Conservation (phyloP, 2,797 vertebrate species). For the Tadarida brasiliensis region DNA sequence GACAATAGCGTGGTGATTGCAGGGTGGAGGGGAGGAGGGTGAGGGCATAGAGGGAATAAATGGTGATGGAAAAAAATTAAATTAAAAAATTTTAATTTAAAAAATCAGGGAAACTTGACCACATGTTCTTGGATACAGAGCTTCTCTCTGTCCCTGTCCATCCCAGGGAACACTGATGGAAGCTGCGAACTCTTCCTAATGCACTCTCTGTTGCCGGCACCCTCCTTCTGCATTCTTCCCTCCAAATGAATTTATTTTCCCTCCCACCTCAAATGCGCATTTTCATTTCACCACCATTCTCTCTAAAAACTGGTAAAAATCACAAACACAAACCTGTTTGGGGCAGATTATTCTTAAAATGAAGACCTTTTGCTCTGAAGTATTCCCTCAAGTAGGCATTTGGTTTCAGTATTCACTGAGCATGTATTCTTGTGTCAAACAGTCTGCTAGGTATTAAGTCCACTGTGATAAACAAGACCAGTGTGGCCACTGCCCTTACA, state of each 20-base stretch:
- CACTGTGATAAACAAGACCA: background rate
- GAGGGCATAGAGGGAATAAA: too few relatives aligned
- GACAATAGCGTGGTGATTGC: too few relatives aligned
- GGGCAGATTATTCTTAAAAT: background rate
- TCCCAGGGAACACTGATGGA: background rate
- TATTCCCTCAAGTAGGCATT: background rate
- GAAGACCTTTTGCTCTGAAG: slow-evolving; percentile 1
- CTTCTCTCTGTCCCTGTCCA: background rate
- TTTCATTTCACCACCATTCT: background rate
- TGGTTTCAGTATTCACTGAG: slow-evolving; percentile 28
- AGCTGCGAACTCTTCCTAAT: background rate
- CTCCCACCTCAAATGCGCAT: background rate
- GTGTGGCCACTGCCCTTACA: background rate
- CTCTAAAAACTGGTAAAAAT: background rate
- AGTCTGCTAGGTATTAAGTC: background rate
- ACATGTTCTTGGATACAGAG: background rate
- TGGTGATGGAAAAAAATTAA: too few relatives aligned
- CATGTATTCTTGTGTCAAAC: background rate
- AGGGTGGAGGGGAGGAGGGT: too few relatives aligned
- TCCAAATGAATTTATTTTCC: background rate
- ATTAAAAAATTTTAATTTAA: too few relatives aligned
- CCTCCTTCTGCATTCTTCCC: background rate
- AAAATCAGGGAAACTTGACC: background rate
- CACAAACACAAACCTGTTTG: background rate
- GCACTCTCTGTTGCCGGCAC: background rate